phyloP scores from a whole-genome alignment of 2,797 vertebrate species.

The Triplophysa bombifrons region DNA sequence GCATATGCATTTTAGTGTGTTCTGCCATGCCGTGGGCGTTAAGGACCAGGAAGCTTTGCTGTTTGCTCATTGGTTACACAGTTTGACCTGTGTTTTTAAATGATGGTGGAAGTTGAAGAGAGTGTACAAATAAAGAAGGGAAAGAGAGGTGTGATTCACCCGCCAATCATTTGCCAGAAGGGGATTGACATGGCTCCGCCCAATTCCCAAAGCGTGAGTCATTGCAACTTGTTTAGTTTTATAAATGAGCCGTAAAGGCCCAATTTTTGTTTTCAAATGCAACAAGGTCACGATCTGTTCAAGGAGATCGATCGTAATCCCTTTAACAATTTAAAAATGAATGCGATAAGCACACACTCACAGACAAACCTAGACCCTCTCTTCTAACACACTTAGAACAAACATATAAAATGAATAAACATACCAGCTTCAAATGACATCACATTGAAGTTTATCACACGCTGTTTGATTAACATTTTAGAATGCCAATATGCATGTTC shows the following conservation, averaged over 20 bases:
- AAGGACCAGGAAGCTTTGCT: background rate
- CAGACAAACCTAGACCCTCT: background rate
- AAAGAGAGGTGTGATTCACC: conserved; percentile 45
- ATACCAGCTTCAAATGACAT: background rate
- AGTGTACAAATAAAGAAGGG: conserved; percentile 51
- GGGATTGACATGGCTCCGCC: conserved; percentile 32
- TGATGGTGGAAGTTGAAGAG: conserved; percentile 40
- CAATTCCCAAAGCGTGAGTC: conserved; percentile 47
- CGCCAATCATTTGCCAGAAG: conserved; percentile 36
- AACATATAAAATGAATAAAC: background rate
- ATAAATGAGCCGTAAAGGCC: conserved; percentile 20
- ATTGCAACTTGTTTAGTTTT: conserved; percentile 11
- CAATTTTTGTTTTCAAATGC: background rate
- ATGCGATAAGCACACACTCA: background rate
- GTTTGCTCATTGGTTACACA: conserved; percentile 45
- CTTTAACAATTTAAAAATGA: background rate
- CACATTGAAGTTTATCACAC: background rate
- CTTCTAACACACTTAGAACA: background rate
- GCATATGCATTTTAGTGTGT: conserved; percentile 15
- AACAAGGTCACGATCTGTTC: background rate
- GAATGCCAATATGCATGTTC: background rate
- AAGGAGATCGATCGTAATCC: background rate
- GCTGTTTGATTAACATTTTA: background rate
- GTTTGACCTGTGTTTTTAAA: conserved; percentile 2
- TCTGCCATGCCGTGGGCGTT: conserved; percentile 1